A percentile compares a stretch with the other conserved stretches of the same genome.
phyloP scores from a whole-genome alignment of 2,113 vertebrate species.

The Platichthys flesus region DNA sequence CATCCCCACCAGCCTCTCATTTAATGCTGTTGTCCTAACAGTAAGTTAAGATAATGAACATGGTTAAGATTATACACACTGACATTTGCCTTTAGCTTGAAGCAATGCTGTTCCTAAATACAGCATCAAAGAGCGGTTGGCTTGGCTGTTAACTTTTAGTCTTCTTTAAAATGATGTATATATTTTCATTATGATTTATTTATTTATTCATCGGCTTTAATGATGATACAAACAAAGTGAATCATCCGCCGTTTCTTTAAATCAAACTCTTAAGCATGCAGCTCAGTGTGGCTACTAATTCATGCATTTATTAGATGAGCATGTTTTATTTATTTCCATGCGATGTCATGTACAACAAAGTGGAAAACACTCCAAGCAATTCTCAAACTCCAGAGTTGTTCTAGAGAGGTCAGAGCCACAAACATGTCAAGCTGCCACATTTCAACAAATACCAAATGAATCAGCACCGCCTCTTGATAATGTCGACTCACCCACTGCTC shows the following conservation, averaged over 20 bases:
- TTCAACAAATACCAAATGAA: not conserved
- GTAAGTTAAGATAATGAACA: not conserved
- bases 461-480: not conserved
- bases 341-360: conserved; percentile 5
- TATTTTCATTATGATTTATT: no score
- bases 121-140: not conserved
- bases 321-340: conserved; percentile 39
- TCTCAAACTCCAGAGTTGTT: not conserved
- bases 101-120: not conserved
- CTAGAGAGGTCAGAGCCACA: conserved; percentile 5
- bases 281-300: conserved; percentile 6
- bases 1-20: not conserved
- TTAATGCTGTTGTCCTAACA: not conserved
- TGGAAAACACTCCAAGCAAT: conserved; percentile 16
- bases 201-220: not conserved
- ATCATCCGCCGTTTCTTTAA: not conserved
- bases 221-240: conserved; percentile 7
- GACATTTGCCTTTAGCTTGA: not conserved
- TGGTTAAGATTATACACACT: not conserved
- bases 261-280: conserved; percentile 9
- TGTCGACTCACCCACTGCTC: not conserved
- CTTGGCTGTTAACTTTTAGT: not conserved
- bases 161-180: not conserved
- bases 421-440: conserved; percentile 13
- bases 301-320: conserved; percentile 26